phyloP scores from a whole-genome alignment of 2,797 vertebrate species.

The Periparus ater region DNA sequence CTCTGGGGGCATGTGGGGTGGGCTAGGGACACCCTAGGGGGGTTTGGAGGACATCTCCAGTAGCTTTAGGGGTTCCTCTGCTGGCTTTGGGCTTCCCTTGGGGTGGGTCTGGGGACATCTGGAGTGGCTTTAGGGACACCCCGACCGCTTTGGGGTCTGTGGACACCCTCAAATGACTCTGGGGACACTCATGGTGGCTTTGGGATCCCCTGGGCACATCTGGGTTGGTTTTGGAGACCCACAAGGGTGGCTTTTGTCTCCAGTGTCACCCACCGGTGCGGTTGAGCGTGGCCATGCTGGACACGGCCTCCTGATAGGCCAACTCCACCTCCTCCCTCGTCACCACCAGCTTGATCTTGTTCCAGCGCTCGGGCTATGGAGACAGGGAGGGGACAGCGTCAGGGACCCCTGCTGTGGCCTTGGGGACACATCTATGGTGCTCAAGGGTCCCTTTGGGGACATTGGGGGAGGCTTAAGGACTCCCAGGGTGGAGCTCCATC shows the following conservation, averaged over 20 bases:
- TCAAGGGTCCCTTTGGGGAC: not conserved
- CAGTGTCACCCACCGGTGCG: not conserved
- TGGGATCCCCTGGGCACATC: not conserved
- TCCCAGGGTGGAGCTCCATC: not conserved
- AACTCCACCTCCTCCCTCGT: conserved; percentile 90
- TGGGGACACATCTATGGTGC: rapidly evolving
- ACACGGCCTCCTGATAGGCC: conserved; percentile 87
- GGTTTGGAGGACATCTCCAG: too few species aligned
- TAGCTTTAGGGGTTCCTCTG: too few species aligned
- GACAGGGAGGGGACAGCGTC: not conserved
- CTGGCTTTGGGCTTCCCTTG: too few species aligned
- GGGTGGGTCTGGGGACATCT: not conserved
- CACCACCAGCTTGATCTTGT: conserved; percentile 92
- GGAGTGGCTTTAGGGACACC: too few species aligned
- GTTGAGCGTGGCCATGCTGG: conserved; percentile 87
- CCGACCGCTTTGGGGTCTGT: not conserved
- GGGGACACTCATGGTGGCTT: not conserved
- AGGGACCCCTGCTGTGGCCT: not conserved
- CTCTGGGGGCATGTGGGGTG: too few species aligned
- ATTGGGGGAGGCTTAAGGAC: not conserved
- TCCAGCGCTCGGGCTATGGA: conserved; percentile 87
- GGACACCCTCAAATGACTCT: not conserved
- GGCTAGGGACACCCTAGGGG: not conserved
- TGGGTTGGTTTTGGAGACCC: too few species aligned
- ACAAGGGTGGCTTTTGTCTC: not conserved